phyloP scores from a whole-genome alignment of 2,888 invertebrate genomes.

The Cheiracanthium punctorium region DNA sequence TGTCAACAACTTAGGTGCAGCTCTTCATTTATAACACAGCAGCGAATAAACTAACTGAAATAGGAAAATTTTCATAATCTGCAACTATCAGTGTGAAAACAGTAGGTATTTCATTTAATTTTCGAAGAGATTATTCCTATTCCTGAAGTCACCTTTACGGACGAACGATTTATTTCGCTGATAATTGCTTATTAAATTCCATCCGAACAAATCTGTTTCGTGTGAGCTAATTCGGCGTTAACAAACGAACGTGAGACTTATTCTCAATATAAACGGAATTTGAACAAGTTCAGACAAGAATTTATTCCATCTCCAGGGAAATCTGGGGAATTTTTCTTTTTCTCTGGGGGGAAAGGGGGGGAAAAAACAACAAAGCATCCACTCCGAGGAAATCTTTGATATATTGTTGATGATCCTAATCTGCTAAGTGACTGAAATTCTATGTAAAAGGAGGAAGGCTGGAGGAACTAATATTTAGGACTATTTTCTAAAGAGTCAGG shows the following conservation, averaged over 20 bases:
- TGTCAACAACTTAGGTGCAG: too few species aligned
- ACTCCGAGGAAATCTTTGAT: slow-evolving; percentile 25
- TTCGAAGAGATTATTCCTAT: too few species aligned
- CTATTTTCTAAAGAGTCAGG: background rate
- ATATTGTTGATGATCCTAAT: slow-evolving; percentile 42
- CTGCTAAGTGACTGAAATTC: slow-evolving; percentile 44
- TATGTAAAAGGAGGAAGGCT: background rate
- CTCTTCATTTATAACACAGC: too few species aligned
- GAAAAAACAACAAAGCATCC: slow-evolving; percentile 16
- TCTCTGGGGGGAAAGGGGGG: background rate
- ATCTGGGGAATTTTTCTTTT: slow-evolving; percentile 6
- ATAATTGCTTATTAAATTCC: too few species aligned
- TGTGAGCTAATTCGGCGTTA: too few species aligned
- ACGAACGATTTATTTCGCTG: too few species aligned
- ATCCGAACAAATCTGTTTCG: too few species aligned
- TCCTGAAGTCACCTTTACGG: too few species aligned
- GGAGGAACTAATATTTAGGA: background rate
- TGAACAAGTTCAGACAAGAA: background rate
- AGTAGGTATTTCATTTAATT: too few species aligned
- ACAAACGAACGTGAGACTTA: background rate
- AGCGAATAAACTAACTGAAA: too few species aligned
- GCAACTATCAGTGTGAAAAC: too few species aligned
- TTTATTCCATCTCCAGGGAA: slow-evolving; percentile 14
- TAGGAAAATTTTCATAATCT: too few species aligned
- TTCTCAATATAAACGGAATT: background rate